These are phyloP conservation scores for Actenoides lindsayi DNA, from an alignment of 2,113 vertebrate species.

Conservation along the genomic window DNA sequence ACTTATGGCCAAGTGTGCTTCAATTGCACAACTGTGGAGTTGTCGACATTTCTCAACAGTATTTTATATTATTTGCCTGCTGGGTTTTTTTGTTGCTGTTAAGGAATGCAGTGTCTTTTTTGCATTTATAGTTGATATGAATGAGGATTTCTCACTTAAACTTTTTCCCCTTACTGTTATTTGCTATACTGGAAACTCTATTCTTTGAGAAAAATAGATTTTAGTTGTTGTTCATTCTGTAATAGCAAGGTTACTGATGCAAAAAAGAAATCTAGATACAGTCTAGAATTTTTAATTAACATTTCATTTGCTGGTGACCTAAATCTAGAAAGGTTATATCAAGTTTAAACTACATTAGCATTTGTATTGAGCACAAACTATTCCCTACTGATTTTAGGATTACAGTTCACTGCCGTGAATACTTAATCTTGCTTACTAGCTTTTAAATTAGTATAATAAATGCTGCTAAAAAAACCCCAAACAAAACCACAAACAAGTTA, in stretches of 20 bases:
- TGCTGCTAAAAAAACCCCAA: neutral
- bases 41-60: neutral
- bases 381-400: constrained; percentile 38
- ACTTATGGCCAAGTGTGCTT: neutral
- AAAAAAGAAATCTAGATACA: neutral
- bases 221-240: neutral
- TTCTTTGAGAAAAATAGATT: neutral
- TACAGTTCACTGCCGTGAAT: constrained; percentile 14
- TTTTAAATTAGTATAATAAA: constrained; percentile 51
- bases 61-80: neutral
- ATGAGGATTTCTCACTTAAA: neutral
- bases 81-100: neutral
- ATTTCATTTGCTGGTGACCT: constrained; percentile 35
- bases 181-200: neutral
- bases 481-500: neutral
- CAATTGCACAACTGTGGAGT: neutral
- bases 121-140: neutral
- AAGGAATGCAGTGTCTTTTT: neutral
- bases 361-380: constrained; percentile 19
- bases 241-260: neutral
- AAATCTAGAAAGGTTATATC: constrained; percentile 48
- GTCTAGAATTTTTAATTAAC: constrained; percentile 14
- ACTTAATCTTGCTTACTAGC: constrained; percentile 39
- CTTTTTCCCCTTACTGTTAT: neutral
- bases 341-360: constrained; percentile 37